Conservation (phyloP, 2,113 vertebrate genomes). For the Prolemur simus region DNA sequence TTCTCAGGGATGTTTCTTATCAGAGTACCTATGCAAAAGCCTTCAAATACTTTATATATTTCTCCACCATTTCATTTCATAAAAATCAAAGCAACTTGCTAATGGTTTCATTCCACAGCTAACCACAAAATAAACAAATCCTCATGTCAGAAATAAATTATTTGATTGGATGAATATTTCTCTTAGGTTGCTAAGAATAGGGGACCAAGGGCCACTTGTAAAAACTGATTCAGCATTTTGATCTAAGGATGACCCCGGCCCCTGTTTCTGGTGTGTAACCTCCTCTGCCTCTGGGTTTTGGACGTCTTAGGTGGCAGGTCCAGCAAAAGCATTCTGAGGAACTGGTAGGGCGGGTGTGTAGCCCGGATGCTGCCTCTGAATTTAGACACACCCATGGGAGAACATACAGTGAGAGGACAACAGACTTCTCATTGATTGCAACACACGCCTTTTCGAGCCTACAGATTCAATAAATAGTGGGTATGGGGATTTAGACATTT, state of each 20-base stretch:
- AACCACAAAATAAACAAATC: slow-evolving; percentile 7
- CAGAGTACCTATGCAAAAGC: slow-evolving; percentile 14
- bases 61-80: background rate
- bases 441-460: background rate
- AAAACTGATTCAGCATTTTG: background rate
- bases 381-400: background rate
- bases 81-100: slow-evolving; percentile 14
- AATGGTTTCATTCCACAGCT: background rate
- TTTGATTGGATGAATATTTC: background rate
- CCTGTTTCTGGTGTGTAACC: background rate
- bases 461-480: background rate
- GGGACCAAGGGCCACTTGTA: background rate
- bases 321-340: background rate
- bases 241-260: background rate
- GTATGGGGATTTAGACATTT: background rate
- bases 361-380: background rate
- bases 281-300: background rate
- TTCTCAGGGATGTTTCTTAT: background rate
- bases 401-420: background rate
- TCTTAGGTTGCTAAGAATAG: background rate
- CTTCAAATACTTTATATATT: background rate
- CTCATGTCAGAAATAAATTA: background rate
- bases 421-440: background rate
- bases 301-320: background rate
- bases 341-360: background rate